Base-by-base conservation (phyloP, 2,888 invertebrate genomes). In the Pollenia angustigena region DNA sequence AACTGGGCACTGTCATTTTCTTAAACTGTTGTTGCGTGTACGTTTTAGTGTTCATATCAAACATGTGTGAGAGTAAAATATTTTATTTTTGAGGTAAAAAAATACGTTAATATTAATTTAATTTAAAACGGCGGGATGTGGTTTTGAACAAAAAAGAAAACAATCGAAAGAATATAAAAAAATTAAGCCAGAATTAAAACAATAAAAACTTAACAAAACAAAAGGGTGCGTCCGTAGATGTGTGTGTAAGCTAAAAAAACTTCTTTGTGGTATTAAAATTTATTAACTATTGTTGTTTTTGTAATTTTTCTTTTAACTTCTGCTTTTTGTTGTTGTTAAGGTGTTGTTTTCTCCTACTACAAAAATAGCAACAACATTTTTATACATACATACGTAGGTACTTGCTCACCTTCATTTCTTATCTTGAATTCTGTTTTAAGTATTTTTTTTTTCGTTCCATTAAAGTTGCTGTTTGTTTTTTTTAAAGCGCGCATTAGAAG, bases 91-190 rank as follows among this genome's bases (percentile, higher is more conserved):
- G 68, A 54, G 66, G 58, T 66, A 80, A 81, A 72, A 85, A 78
- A 72, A 71, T 64, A 81, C 84, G 69, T 81, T 81, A 84, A 76
- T 75, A 71, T 82, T 76, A 71, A 71, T 87, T 82, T 71, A 82
- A 87, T 85, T 82, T 79, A 84, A 82, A 86, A 86, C 82, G 80
- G 82, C 82, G 87, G 87, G 85, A 87, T 83, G 87, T 87, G 87
- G 87, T 87, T 85, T 80, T 16, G 12, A 54, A 68, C 50, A 56
- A 58, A 56, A 11, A 58, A n/a, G 16, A 23, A 56, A 32, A 10
- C 40, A 60, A 58, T 10, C 14, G 42, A 62, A 7, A 9, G 4
- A 74, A 81, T 42, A 62, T 62, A 60, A 44, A 62, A 62, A 62
- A 44, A 9, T 71, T 54, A 54, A 72, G 68, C 72, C 60, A 79